Percentiles rank a stretch among this genome's conserved stretches.
Conservation (phyloP, 2,888 invertebrate genomes). For the Dione vanillae region DNA sequence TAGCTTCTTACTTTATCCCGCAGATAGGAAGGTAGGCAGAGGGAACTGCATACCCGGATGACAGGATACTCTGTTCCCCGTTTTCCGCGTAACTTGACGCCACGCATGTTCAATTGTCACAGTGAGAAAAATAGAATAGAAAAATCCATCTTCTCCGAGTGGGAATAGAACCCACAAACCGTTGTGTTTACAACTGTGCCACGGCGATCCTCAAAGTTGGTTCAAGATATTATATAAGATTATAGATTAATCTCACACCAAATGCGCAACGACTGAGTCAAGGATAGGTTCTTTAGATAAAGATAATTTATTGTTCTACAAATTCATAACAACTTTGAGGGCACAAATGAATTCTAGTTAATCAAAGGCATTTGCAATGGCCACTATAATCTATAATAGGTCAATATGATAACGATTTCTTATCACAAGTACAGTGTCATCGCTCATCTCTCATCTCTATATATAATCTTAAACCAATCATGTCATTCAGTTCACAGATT, state of each 20-base stretch:
- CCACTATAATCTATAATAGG: background rate
- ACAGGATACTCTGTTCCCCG: background rate
- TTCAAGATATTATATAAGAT: background rate
- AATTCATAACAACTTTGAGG: background rate
- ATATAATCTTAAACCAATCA: constrained; percentile 4
- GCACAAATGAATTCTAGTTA: background rate
- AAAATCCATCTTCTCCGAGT: too few relatives aligned
- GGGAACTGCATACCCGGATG: too few relatives aligned
- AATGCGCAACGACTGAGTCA: background rate
- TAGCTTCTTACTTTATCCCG: too few relatives aligned
- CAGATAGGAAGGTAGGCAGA: too few relatives aligned
- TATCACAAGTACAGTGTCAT: constrained; percentile 4
- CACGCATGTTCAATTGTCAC: too few relatives aligned
- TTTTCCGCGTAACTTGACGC: too few relatives aligned
- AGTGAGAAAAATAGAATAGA: too few relatives aligned
- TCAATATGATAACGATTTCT: background rate
- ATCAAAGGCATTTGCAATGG: background rate
- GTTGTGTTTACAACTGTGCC: too few relatives aligned
- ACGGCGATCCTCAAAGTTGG: background rate
- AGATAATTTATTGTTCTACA: background rate
- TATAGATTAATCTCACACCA: background rate
- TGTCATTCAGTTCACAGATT: background rate
- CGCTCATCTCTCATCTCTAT: constrained; percentile 6
- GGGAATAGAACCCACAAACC: too few relatives aligned
- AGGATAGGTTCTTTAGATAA: background rate